Base-by-base conservation (phyloP, 2,888 invertebrate species). In the Cryptocephalus moraei region DNA sequence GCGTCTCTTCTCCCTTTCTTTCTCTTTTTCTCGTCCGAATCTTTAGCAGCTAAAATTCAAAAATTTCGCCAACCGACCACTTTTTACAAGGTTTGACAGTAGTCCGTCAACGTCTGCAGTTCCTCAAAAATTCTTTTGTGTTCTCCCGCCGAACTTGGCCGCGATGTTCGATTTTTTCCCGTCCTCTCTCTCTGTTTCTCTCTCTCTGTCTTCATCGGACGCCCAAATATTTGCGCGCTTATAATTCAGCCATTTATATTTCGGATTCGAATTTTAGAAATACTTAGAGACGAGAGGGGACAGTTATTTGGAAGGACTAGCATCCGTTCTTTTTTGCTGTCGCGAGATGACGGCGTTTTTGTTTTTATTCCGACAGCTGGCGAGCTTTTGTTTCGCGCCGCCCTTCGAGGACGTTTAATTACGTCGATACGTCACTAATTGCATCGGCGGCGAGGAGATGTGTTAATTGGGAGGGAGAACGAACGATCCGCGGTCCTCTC, bases 91-190 rank as follows among this genome's bases (percentile, higher is more conserved):
- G 52, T 59, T 61, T 61, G 61, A 61, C 61, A 61, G 61, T 56
- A 56, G 62, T 63, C 56, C 63, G 63, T 65, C 65, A 65, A 65
- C 59, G 61, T 62, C 62, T 56, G 54, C 58, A 62, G 62, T 64
- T 61, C 63, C 59, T 64, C 64, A 64, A 64, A 65, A 64, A 64
- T 63, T 63, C 63, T 54, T 64, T 63, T 64, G 65, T 63, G 65
- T 63, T 57, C 55, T 50, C 54, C n/a, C 32, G 14, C 43, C 43
- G 43, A 36, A 33, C 12, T n/a, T 50, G 48, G 50, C 58, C 57
- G 56, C n/a, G 12, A 12, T 36, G n/a, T 36, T 36, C 12, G 36
- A n/a, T 12, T 36, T 36, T 36, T 22, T 22, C 50, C 53, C 46
- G 53, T 47, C 49, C 45, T 47, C 49, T 47, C 47, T 53, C 50